Base-by-base conservation (phyloP, 1,140 invertebrate genomes). In the Zaprionus africanus region DNA sequence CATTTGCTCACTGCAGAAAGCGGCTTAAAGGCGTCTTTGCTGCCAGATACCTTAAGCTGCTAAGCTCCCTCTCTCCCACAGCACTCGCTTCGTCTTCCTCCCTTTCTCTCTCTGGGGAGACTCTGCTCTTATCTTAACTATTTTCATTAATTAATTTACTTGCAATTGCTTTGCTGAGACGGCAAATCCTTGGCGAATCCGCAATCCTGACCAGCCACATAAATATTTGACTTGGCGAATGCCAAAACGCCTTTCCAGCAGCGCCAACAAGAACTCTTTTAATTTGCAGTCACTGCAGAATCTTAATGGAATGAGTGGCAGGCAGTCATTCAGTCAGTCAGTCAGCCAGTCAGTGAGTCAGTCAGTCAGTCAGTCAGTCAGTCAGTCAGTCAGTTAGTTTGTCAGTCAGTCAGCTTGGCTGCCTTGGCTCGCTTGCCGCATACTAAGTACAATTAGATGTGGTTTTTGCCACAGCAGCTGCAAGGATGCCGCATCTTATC, bases 81-180 rank as follows among this genome's bases (percentile, higher is more conserved):
- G 6, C 46, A 4, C 17, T 41, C n/a, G 17, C 13, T 51, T 15
- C 7, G 15, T 12, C 34, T 41, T 5, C 43, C 19, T 22, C 19
- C 13, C 15, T 1, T 9, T 7, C 19, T 19, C 15, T 4, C 43
- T 22, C n/a, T 22, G 3, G 17, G 57, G 6, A n/a, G 28, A 49
- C 53, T 43, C 46, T 6, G 22, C n/a, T 65, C 54, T 51, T 58
- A 49, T 61, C 65, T 58, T 64, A 34, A 72, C 70, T 80, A 77
- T 77, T 78, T 78, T 74, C 78, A 81, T 88, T 88, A 88, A 88
- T 88, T 88, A 88, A 84, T 88, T 88, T 81, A 81, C 74, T 84
- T 76, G 84, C 78, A 74, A 81, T 81, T 83, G 54, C 78, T 65
- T 64, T 81, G 56, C 68, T 60, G 66, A 68, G 64, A 58, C 41